Evolutionary conservation across 1,140 invertebrate genomes (phyloP), one percentile per base, ranked within the genome.

Genomic region (Pseudomyrmex sp.): DNA sequence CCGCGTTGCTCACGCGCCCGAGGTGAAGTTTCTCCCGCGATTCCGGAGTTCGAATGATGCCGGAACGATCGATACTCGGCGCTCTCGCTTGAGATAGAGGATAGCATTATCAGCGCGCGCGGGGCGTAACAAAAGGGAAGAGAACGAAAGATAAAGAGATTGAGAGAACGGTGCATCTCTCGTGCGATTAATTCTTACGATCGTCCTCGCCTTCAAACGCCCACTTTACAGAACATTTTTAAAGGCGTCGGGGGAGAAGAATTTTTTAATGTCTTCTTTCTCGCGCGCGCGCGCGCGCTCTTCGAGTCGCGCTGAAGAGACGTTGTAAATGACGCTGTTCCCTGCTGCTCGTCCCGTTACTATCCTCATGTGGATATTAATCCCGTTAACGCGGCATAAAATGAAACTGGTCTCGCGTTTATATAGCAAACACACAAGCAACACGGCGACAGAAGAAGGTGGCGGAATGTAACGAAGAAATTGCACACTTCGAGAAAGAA

Each of bases 31-130:
- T 20, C 62, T 74, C 54, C 44, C 9, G 61, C 44, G 70, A 82
- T 88, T 59, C 73, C n/a, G 20, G 13, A 18, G 35, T 35, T 56
- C 52, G 72, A 88, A 88, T 88, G 68, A 20, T 54, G 66, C 20
- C 5, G 13, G 50, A 12, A 12, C 50, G 73, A 76, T 87, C 86
- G 75, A 88, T 84, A 58, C 50, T 10, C 12, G 35, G 26, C 26
- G 44, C 35, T 56, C 73, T 18, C 54, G 18, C 18, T 10, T 9
- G 50, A 76, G 62, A 63, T n/a, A 52, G 62, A 75, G 35, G 62
- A 46, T 18, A 13, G 50, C 69, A 80, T 85, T 75, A 87, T 76
- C 63, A 58, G 58, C n/a, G 59, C n/a, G 58, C n/a, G 59, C n/a
- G 23, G 63, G 20, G 76, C 23, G 73, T 35, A 35, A 35, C 35